Conservation (phyloP, 2,797 vertebrate genomes). For the Brachyalestes nurse region DNA sequence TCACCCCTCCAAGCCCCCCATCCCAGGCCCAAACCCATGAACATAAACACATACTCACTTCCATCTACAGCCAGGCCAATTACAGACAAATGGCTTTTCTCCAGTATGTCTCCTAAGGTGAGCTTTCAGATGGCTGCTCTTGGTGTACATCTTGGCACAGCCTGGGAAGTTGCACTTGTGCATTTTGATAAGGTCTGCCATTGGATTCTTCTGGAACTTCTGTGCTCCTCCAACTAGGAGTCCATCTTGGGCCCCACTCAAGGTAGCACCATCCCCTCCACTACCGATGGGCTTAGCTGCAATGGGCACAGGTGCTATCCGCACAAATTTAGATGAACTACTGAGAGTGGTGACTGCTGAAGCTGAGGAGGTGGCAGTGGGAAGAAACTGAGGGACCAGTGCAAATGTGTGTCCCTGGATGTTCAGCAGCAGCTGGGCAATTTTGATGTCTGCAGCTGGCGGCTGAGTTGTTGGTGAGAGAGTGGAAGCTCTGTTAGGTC, state of each 20-base stretch:
- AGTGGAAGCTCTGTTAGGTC: constrained; percentile 69
- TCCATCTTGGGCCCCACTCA: constrained; percentile 73
- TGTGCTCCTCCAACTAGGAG: constrained; percentile 84
- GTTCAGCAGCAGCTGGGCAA: constrained; percentile 91
- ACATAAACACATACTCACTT: constrained; percentile 81
- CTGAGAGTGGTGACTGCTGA: constrained; percentile 71
- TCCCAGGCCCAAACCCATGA: background rate
- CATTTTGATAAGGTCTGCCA: constrained; percentile 97
- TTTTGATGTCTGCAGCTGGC: constrained; percentile 83
- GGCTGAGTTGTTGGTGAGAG: constrained; percentile 66
- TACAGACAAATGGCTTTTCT: constrained; percentile 95
- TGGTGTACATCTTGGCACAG: constrained; percentile 97
- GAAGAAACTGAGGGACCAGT: constrained; percentile 89
- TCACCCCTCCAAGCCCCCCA: background rate
- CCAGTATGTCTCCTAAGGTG: constrained; percentile 94
- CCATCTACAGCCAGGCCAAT: constrained; percentile 94
- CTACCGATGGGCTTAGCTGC: constrained; percentile 88
- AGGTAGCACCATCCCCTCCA: constrained; percentile 70
- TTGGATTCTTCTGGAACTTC: constrained; percentile 92
- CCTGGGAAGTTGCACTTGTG: constrained; percentile 94
- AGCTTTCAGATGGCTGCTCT: constrained; percentile 96
- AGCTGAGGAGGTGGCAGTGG: constrained; percentile 65
- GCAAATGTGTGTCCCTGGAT: constrained; percentile 95
- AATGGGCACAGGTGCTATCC: constrained; percentile 92
- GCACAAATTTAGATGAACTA: constrained; percentile 89